Base-by-base conservation (phyloP, 2,888 invertebrate species). In the Lycaena phlaeas region DNA sequence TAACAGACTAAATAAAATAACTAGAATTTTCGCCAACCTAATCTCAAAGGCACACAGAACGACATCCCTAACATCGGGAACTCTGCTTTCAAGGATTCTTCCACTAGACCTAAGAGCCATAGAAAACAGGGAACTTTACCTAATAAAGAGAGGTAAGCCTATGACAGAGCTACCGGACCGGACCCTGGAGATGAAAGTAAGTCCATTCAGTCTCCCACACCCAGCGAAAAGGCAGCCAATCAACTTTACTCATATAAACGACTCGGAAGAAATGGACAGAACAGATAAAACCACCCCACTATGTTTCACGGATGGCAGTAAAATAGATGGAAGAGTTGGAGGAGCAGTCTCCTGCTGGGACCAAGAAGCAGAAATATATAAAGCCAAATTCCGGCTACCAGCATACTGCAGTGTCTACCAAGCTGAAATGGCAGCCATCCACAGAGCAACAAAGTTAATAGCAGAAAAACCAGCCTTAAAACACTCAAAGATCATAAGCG, bases 31-130 rank as follows among this genome's bases (percentile, higher is more conserved):
- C 6, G 41, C 38, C n/a, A n/a, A n/a, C 1, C 14, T 39, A 9
- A 40, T 45, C 0, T 5, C 14, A 6, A 44, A 34, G 14, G 30
- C 41, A 2, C 38, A 46, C 18, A 22, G 34, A 2, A 45, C 43
- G 3, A 27, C 36, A 2, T 45, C 44, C 1, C 36, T 44, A 1
- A 29, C 5, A 1, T 10, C 42, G 1, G 14, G 29, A 0, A 22
- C 27, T 1, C 9, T 36, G 11, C 3, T 43, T 2, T n/a, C 40
- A 1, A 34, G 40, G 4, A 7, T 40, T 1, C 10, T 42, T 1
- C 44, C 46, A 0, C 39, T 48, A 2, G 43, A 48, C 25, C 18
- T 46, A 5, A 27, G 44, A n/a, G n/a, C n/a, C 0, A 14, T 42
- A 7, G 45, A 49, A 22, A 38, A 29, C 2, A 36, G 31, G 2